Evolutionary conservation across 2,797 vertebrate species (phyloP), one percentile per base, ranked within the genome.

Genomic region (Prunella strophiata): DNA sequence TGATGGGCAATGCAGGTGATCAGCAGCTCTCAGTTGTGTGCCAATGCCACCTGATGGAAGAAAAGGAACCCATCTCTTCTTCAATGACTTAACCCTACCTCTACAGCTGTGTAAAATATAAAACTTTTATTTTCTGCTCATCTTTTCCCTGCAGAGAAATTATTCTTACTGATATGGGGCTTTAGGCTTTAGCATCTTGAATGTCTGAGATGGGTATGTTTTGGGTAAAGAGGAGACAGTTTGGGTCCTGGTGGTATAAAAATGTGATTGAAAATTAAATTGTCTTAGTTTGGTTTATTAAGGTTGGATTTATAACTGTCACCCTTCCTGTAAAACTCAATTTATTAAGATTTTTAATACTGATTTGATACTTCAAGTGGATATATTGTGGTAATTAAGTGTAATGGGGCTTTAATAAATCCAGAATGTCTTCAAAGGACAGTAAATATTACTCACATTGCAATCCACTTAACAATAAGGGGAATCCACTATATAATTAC

Each of bases 371-470:
- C 16, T 78, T 40, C 23, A 73, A 45, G 36, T 70, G 55, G 34
- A 34, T 79, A 67, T 79, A 59, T 43, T 66, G 40, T 16, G 2
- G 23, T 76, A 92, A 93, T 95, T 87, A 82, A 87, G 48, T 45
- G 13, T 85, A 78, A 82, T 66, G 34, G 29, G 18, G 4, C 47
- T 89, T 93, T 91, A 87, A 82, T 85, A 70, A 9, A 47, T 81
- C n/a, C 51, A 79, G 54, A 79, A 52, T 78, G 54, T 65, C 76
- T 95, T 95, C 77, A 92, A 91, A 95, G 19, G 32, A 63, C 72
- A 63, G 34, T 66, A 59, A 87, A 48, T 92, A 79, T 80, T 92
- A 51, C 21, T 88, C 40, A 72, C 45, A 51, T 92, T 19, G 51
- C 65, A 93, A 83, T 47, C 27, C n/a, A 47, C 70, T 93, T 77